Conservation (phyloP, 2,113 vertebrate genomes). For the Emberiza fucata region DNA sequence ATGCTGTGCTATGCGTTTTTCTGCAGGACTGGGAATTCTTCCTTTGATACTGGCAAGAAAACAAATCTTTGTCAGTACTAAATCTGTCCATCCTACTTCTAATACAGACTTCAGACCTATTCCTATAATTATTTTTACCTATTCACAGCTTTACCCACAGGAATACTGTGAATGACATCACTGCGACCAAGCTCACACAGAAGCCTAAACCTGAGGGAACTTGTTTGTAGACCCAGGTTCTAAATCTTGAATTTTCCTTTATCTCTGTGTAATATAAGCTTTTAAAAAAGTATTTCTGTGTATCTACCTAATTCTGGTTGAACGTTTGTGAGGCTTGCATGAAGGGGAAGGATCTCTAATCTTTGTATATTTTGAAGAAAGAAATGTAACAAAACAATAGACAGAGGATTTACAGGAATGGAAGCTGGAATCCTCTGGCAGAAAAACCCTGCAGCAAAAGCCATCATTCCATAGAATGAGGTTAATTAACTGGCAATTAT, state of each 20-base stretch:
- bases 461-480: background rate
- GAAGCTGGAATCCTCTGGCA: background rate
- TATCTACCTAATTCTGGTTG: background rate
- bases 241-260: background rate
- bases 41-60: background rate
- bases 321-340: background rate
- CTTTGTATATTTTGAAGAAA: background rate
- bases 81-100: background rate
- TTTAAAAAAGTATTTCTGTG: background rate
- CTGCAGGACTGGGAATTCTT: background rate
- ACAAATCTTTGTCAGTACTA: background rate
- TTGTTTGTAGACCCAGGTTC: background rate
- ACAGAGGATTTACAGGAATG: background rate
- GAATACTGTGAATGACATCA: background rate
- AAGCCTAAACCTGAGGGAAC: background rate
- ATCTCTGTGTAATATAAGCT: background rate
- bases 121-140: background rate
- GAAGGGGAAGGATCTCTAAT: background rate
- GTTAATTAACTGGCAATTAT: conserved; percentile 10
- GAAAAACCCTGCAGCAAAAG: background rate
- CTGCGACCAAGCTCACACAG: background rate
- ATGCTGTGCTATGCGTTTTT: background rate
- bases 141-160: background rate
- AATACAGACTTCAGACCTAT: background rate
- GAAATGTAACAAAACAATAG: background rate